These are phyloP conservation scores for Pantherophis vulpinus DNA, from an alignment of 2,797 vertebrate genomes.

Conservation along the genomic window DNA sequence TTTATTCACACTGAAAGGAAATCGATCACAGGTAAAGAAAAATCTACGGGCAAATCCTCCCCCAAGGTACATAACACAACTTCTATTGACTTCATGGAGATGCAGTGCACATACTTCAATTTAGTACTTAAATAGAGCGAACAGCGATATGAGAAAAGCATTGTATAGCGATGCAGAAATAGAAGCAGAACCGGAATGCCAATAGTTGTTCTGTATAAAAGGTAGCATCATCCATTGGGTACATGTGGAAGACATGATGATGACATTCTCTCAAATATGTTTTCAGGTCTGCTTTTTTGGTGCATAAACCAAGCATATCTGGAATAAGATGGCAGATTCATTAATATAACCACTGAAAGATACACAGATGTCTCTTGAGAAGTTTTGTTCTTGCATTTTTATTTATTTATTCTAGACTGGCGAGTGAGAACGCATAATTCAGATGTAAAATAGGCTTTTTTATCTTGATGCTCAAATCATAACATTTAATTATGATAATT, in stretches of 20 bases:
- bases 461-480: not conserved
- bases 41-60: constrained; percentile 2
- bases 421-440: not conserved
- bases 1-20: not conserved
- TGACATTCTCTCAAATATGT: not conserved
- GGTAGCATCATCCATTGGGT: not conserved
- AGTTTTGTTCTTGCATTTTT: not conserved
- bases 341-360: not conserved
- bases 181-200: not conserved
- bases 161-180: not conserved
- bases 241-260: not conserved
- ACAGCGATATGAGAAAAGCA: not conserved
- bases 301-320: not conserved
- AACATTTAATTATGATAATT: not conserved
- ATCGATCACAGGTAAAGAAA: constrained; percentile 26
- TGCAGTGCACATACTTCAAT: not conserved
- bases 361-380: not conserved
- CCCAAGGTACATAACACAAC: not conserved
- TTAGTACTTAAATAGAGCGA: constrained; percentile 19
- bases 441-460: not conserved
- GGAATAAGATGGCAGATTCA: not conserved
- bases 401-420: too few relatives aligned
- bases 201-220: constrained; percentile 16
- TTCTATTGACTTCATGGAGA: not conserved
- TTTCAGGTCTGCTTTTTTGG: not conserved